Evolutionary conservation across 2,888 invertebrate genomes (phyloP).

Genomic region (Limnephilus lunatus): DNA sequence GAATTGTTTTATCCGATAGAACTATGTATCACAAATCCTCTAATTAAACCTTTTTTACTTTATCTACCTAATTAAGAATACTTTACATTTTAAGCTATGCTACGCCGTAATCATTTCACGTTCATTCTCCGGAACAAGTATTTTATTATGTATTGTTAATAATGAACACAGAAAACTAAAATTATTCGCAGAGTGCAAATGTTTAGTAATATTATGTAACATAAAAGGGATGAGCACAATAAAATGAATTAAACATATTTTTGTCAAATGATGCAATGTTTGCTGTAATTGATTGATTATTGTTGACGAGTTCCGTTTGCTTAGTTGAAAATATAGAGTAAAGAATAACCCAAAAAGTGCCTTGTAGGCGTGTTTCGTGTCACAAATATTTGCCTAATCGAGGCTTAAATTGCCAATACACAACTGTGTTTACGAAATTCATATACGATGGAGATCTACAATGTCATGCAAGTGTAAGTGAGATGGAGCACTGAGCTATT

Average conservation of each 20-base stretch:
- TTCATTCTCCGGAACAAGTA: neutral
- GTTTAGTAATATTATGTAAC: neutral
- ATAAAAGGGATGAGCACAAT: neutral
- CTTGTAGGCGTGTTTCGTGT: too few relatives aligned
- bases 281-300: neutral
- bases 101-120: neutral
- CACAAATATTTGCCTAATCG: too few relatives aligned
- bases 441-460: too few relatives aligned
- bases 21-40: neutral
- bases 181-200: neutral
- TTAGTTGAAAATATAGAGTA: neutral
- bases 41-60: neutral
- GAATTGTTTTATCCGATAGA: neutral
- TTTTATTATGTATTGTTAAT: too few relatives aligned
- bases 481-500: too few relatives aligned
- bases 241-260: neutral
- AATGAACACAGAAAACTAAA: neutral
- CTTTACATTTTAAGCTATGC: neutral
- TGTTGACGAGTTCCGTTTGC: neutral
- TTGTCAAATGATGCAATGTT: neutral
- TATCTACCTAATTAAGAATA: conserved; percentile 2
- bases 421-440: too few relatives aligned
- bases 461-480: too few relatives aligned
- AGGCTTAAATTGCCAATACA: too few relatives aligned
- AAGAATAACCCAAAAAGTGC: too few relatives aligned